These are phyloP conservation scores for Speoplatyrhinus poulsoni DNA, from an alignment of 2,113 vertebrate genomes.

Conservation along the genomic window DNA sequence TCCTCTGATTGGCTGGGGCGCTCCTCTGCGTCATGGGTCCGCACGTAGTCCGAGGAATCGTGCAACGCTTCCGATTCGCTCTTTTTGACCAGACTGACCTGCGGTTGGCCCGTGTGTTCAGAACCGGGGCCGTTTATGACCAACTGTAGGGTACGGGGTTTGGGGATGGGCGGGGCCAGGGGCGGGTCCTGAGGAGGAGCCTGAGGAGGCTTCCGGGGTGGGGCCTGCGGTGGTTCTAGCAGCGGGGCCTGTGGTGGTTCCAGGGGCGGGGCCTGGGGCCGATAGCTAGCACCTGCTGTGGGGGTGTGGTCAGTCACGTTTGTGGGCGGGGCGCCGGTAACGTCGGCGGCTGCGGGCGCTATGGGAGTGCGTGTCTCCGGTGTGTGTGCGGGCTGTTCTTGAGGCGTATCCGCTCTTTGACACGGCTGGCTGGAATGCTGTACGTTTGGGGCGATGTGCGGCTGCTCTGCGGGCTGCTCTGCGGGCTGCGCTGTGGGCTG, in stretches of 20 bases:
- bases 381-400: slow-evolving; percentile 18
- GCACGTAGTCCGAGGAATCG: background rate
- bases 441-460: background rate
- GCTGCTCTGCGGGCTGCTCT: slow-evolving; percentile 11
- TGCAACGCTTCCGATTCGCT: slow-evolving; percentile 28
- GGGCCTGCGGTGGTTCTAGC: no score
- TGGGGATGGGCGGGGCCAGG: slow-evolving; percentile 79
- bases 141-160: slow-evolving; percentile 84
- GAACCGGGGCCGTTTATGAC: slow-evolving; percentile 48
- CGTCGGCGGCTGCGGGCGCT: background rate
- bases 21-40: background rate
- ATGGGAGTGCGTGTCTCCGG: slow-evolving; percentile 1
- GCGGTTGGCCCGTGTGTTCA: slow-evolving; percentile 37
- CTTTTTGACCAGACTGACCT: slow-evolving; percentile 65
- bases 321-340: slow-evolving; percentile 26
- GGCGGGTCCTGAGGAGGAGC: slow-evolving; percentile 46
- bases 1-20: slow-evolving; percentile 7
- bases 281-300: background rate
- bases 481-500: slow-evolving; percentile 15
- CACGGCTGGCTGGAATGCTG: slow-evolving; percentile 23
- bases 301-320: slow-evolving; percentile 12
- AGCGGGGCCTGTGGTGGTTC: no score
- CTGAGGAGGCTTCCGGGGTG: no score
- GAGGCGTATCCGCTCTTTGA: slow-evolving; percentile 25
- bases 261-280: slow-evolving; percentile 64